A percentile compares a stretch with the other conserved stretches of the same genome.
Evolutionary conservation across 2,113 vertebrate species (phyloP).

Genomic region (Xiphophorus hellerii): DNA sequence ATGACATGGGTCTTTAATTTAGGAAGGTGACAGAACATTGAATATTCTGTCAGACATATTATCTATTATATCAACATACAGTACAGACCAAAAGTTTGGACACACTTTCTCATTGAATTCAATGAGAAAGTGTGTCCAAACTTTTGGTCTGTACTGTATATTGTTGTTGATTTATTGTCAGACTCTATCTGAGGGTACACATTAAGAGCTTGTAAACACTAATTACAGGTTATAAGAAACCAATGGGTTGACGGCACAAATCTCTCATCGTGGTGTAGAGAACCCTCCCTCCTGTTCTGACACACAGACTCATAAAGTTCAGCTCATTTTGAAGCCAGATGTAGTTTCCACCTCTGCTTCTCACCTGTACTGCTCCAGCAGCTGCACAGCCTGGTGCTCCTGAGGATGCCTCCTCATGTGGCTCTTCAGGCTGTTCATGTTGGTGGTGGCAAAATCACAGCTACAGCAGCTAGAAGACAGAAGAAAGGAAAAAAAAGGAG

Average conservation of each 20-base stretch:
- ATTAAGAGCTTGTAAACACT: not conserved
- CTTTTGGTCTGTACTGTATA: no score
- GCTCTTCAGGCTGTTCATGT: slow-evolving; percentile 90
- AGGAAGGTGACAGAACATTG: no score
- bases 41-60: no score
- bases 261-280: not conserved
- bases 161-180: no score
- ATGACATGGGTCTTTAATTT: no score
- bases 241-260: slow-evolving; percentile 21
- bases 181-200: not conserved
- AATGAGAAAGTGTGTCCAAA: no score
- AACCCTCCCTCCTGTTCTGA: not conserved
- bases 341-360: not conserved
- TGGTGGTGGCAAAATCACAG: slow-evolving; percentile 90
- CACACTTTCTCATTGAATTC: no score
- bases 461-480: slow-evolving; percentile 79
- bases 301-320: no score
- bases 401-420: slow-evolving; percentile 88
- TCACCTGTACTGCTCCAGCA: slow-evolving; percentile 89
- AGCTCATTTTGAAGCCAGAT: no score
- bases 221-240: slow-evolving; percentile 2
- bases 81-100: no score
- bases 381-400: slow-evolving; percentile 88
- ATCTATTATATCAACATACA: no score
- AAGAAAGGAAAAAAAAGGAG: not conserved